These are phyloP conservation scores for Oceanodroma tethys DNA, from an alignment of 2,113 vertebrate species.

Conservation along the genomic window DNA sequence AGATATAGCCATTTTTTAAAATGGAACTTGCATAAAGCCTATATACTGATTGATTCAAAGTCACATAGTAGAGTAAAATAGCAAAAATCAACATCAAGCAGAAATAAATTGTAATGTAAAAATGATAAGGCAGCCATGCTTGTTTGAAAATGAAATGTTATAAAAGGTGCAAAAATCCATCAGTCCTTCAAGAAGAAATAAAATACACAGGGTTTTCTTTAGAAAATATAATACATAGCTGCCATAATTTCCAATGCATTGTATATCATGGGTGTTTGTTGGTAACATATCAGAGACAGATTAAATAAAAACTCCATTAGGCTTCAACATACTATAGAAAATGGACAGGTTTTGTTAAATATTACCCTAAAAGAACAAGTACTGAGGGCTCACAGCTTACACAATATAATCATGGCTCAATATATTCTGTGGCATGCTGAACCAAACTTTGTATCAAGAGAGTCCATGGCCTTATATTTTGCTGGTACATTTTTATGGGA, in stretches of 20 bases:
- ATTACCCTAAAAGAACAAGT: neutral
- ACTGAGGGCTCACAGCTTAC: neutral
- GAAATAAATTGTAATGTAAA: slow-evolving; percentile 15
- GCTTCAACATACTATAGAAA: neutral
- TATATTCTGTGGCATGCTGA: neutral
- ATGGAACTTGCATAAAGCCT: neutral
- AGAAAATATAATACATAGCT: neutral
- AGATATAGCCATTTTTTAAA: neutral
- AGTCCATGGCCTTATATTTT: neutral
- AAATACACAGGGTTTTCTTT: neutral
- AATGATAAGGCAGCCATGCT: neutral
- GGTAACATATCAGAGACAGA: neutral
- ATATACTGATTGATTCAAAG: neutral
- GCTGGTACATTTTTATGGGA: neutral
- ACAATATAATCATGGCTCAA: neutral
- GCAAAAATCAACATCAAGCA: neutral
- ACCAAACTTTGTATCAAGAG: neutral
- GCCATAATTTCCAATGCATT: neutral
- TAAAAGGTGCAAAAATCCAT: neutral
- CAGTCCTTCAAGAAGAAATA: neutral
- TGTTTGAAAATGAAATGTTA: slow-evolving; percentile 11
- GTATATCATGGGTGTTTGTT: neutral
- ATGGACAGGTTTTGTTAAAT: neutral
- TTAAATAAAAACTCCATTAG: neutral
- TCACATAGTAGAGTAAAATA: neutral